phyloP scores from a whole-genome alignment of 2,113 vertebrate species.

The Gallinago paraguaiae region DNA sequence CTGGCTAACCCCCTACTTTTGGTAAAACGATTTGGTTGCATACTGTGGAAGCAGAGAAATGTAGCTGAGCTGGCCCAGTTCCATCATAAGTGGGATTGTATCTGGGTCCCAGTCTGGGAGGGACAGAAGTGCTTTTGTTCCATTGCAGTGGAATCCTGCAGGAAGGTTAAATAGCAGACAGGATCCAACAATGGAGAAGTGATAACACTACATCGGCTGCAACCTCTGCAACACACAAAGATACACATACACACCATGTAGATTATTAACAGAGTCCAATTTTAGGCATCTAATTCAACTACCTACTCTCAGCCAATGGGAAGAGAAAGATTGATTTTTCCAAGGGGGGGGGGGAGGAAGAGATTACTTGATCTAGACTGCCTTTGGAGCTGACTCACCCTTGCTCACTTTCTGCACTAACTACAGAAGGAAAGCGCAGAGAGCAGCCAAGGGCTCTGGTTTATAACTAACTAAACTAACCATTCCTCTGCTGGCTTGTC shows the following conservation, averaged over 20 bases:
- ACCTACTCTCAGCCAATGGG: neutral
- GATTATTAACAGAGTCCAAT: neutral
- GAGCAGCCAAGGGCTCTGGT: neutral
- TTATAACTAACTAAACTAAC: neutral
- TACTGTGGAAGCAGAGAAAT: neutral
- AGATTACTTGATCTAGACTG: neutral
- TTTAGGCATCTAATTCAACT: neutral
- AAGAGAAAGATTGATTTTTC: neutral
- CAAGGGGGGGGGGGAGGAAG: neutral
- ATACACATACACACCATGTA: neutral
- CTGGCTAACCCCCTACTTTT: neutral
- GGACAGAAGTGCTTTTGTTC: conserved; percentile 29
- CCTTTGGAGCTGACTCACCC: neutral
- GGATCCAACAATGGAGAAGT: neutral
- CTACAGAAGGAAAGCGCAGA: neutral
- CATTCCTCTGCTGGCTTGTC: neutral
- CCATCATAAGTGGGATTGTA: neutral
- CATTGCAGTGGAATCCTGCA: neutral
- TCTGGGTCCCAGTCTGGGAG: neutral
- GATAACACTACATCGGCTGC: neutral
- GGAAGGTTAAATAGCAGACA: neutral
- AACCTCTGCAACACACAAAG: neutral
- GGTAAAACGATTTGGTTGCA: neutral
- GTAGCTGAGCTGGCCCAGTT: conserved; percentile 1
- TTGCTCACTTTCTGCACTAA: neutral